Evolutionary conservation across 2,797 vertebrate species (phyloP), one percentile per base, ranked within the genome.

Genomic region (Benthosema pterotum): DNA sequence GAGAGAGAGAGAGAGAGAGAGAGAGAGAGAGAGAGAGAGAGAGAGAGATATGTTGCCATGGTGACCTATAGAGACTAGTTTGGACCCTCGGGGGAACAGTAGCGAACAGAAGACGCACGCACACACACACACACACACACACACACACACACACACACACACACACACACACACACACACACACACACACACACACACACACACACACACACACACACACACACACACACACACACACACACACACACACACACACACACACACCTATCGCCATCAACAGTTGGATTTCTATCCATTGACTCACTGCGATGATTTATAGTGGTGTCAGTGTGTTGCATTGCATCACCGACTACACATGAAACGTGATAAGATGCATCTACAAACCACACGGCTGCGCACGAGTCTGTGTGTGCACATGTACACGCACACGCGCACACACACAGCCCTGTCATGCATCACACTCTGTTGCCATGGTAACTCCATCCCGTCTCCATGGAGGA

Each of bases 401-500:
- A 57, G 54, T 22, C 11, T n/a, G n/a, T n/a, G n/a, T n/a, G n/a
- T n/a, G n/a, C n/a, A 58, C 13, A 70, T 4, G 2, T 4, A 60
- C 19, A 67, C 57, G 52, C 48, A 60, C 42, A 57, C n/a, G 55
- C 8, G 7, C 5, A 45, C 42, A 57, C 42, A 22, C 5, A 46
- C 28, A 63, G n/a, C 43, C 19, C 69, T 52, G 60, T 60, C 52
- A 14, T 63, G 77, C 47, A 71, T 73, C 65, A 79, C 69, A 62
- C 63, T 42, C 68, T 1, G 84, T 88, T 88, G 66, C 82, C 75
- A 88, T 89, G 81, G 89, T 77, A 89, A 90, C 87, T 53, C 63
- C 63, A 74, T 71, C 65, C 51, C 59, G 55, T 69, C 69, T 78
- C 60, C 28, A 63, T 70, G 50, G 43, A 18, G 14, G 48, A 71